Evolutionary conservation across 2,113 vertebrate species (phyloP).

Genomic region (Gobio gobio): DNA sequence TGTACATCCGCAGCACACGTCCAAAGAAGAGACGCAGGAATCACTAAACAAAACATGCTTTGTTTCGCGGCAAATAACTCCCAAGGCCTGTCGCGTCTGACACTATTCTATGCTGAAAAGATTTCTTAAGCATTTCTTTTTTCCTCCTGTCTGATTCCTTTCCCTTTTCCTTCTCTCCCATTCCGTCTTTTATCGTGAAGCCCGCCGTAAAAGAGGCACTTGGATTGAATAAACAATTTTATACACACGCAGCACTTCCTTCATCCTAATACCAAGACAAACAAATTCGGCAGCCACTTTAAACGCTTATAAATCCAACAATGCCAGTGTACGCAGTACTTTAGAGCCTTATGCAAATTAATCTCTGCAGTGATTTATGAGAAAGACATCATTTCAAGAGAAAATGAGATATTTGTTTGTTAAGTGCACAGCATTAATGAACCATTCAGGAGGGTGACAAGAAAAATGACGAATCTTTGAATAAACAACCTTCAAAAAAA

Average conservation of each 20-base stretch:
- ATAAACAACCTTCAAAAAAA: constrained; percentile 42
- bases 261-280: constrained; percentile 35
- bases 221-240: constrained; percentile 37
- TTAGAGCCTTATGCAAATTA: constrained; percentile 38
- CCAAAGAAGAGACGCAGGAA: constrained; percentile 59
- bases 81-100: constrained; percentile 52
- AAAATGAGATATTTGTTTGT: constrained; percentile 11
- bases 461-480: constrained; percentile 48
- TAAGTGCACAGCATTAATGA: constrained; percentile 46
- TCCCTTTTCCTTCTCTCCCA: background rate
- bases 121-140: constrained; percentile 48
- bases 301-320: constrained; percentile 42
- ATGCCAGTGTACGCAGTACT: background rate
- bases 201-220: constrained; percentile 34
- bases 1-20: constrained; percentile 60
- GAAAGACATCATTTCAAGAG: constrained; percentile 10
- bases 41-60: constrained; percentile 69
- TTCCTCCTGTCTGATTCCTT: background rate
- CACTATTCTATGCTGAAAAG: constrained; percentile 29
- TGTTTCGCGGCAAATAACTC: constrained; percentile 64
- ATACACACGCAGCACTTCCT: constrained; percentile 44
- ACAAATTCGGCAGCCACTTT: background rate
- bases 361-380: background rate
- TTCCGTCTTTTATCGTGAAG: constrained; percentile 33
- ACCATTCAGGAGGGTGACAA: constrained; percentile 54